Percentiles rank a stretch among this genome's conserved stretches.
Conservation (phyloP, 2,888 invertebrate genomes). For the Cataglyphis albicans region DNA sequence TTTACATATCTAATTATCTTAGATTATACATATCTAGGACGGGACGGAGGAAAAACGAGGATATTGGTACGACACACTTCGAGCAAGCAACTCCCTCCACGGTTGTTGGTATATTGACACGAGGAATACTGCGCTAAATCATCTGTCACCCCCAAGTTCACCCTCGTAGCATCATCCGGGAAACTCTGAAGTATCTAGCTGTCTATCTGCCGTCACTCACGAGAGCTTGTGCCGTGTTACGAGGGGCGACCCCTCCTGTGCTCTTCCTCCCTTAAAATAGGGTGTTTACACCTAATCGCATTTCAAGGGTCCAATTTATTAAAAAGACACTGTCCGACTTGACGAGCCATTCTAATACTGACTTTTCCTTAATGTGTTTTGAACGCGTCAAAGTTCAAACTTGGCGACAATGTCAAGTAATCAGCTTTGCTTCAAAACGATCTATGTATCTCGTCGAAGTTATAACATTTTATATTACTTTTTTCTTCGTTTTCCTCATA, state of each 20-base stretch:
- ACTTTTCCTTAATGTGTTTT: neutral
- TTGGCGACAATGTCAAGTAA: neutral
- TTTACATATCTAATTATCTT: neutral
- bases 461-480: neutral
- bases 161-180: conserved; percentile 69
- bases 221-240: conserved; percentile 71
- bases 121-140: conserved; percentile 80
- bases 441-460: neutral
- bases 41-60: conserved; percentile 10
- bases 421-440: neutral
- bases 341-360: conserved; percentile 35
- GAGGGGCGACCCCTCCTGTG: conserved; percentile 62
- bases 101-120: conserved; percentile 78
- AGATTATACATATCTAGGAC: neutral
- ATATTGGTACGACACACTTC: conserved; percentile 28
- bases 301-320: conserved; percentile 79
- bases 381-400: neutral
- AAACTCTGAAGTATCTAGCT: conserved; percentile 78
- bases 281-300: conserved; percentile 81
- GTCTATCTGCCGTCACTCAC: conserved; percentile 82
- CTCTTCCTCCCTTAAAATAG: conserved; percentile 74
- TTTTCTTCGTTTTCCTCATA: conserved; percentile 1
- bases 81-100: conserved; percentile 51
- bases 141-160: conserved; percentile 78
- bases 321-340: conserved; percentile 67